Base-by-base conservation (phyloP, 2,113 vertebrate genomes). In the Setophaga coronata region DNA sequence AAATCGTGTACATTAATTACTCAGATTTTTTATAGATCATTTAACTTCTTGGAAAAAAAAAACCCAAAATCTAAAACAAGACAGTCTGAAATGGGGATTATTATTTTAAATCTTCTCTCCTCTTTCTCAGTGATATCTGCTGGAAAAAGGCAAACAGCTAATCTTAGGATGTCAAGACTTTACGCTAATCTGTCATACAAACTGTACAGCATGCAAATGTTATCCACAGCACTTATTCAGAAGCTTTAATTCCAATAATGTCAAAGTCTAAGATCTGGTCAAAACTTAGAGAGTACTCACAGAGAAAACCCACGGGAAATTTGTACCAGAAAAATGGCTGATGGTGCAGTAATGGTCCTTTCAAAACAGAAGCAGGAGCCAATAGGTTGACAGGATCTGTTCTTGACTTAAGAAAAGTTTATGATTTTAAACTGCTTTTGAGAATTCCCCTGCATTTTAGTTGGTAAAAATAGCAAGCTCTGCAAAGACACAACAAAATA, bases 11-110 rank as follows among this genome's bases (percentile, higher is more conserved):
- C 60, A 96, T 87, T 96, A 92, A 89, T 97, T 95, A 96, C 57
- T 80, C 66, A 97, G 94, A 94, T 90, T 97, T 73, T 70, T 95
- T 96, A 91, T 28, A 96, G 90, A 97, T 47, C 36, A 70, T 96
- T 97, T 97, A 65, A 89, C 89, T 95, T 95, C 57, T 90, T 92
- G 54, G 76, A 1, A 6, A 33, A 56, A 42, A 19, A 56, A 20
- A 21, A 1, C 29, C 4, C 29, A 7, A 7, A 74, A 36, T 7
- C n/a, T 25, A 38, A 33, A 1, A 5, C 29, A 96, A 62, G 25
- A 33, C n/a, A 81, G 11, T 72, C 65, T 87, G 61, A 96, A 95
- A 94, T 17, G 14, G 14, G 47, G 31, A 76, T 82, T 45, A 72
- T 23, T 62, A 57, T 38, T 64, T 69, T 62, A 67, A 87, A 67